A percentile compares a stretch with the other conserved stretches of the same genome.
These are phyloP conservation scores for Aeoliscus strigatus DNA, from an alignment of 2,797 vertebrate genomes.

Conservation along the genomic window DNA sequence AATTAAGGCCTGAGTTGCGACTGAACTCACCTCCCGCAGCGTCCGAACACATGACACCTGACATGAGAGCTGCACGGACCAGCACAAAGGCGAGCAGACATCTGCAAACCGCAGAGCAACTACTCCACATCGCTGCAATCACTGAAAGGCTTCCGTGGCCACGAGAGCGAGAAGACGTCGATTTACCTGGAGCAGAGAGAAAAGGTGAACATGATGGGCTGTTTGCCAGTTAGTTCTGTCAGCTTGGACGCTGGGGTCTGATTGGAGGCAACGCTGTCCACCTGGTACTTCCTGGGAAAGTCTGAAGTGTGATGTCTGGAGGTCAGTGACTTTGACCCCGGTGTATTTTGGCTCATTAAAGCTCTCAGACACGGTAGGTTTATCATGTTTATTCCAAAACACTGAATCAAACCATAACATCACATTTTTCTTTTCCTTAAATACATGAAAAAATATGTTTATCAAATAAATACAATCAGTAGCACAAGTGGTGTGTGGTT, in stretches of 20 bases:
- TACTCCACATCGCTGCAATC: background rate
- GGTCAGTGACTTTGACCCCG: too few relatives aligned
- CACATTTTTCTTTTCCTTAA: constrained; percentile 35
- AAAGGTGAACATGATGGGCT: constrained; percentile 34
- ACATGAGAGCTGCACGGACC: constrained; percentile 33
- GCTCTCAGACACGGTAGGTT: too few relatives aligned
- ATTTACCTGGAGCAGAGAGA: constrained; percentile 46
- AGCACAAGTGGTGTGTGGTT: too few relatives aligned
- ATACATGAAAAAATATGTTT: constrained; percentile 36
- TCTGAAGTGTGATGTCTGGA: background rate
- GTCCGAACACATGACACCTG: constrained; percentile 22
- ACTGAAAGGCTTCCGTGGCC: background rate
- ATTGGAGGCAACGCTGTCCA: constrained; percentile 58
- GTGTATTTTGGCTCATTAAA: too few relatives aligned
- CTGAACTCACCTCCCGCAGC: constrained; percentile 53
- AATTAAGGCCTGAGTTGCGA: background rate
- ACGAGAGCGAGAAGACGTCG: background rate
- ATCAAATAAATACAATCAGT: constrained; percentile 28
- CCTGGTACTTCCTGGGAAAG: constrained; percentile 41
- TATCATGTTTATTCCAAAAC: too few relatives aligned
- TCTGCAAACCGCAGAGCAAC: constrained; percentile 27
- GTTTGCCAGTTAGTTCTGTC: constrained; percentile 1
- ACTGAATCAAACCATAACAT: background rate
- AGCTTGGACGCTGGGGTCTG: constrained; percentile 29
- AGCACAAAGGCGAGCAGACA: constrained; percentile 21